Base-by-base conservation (phyloP, 2,113 vertebrate genomes). In the Chroicocephalus ridibundus region DNA sequence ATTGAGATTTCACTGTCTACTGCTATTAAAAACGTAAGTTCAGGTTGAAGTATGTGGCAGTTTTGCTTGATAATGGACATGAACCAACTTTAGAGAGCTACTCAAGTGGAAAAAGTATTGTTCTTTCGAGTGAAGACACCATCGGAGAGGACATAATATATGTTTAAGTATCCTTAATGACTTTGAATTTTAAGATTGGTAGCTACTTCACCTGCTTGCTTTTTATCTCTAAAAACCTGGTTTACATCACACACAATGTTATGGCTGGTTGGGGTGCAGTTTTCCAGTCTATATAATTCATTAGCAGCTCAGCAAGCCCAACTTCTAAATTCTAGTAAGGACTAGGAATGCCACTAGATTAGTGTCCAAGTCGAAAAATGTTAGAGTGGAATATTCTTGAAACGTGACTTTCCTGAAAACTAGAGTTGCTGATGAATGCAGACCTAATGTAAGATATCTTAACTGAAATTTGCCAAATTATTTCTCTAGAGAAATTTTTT, bases 401-500 rank as follows among this genome's bases (percentile, higher is more conserved):
- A 34, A 46, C 0, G 0, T 38, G 21, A 55, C 71, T 93, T 93
- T 85, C 58, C 49, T 87, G 52, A 61, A 62, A 72, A 70, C 1
- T 11, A 57, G 40, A 57, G 10, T 92, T 92, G n/a, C 27, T 66
- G 58, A 66, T 93, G 11, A 83, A 81, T 88, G 40, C 66, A 88
- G 51, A 32, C 14, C 8, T 49, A 54, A 80, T 74, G 54, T 65
- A 57, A 88, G 46, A 66, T 26, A 58, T 29, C n/a, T 55, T 88
- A 96, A 82, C 89, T 92, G 61, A 93, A 82, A 89, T 64, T 68
- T 94, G 26, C 57, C 47, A 40, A 57, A 65, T 95, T 93, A 52
- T 89, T 98, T 89, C 96, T 86, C 49, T 92, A 99, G 99, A 99
- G 98, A 99, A 99, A 96, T 99, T 99, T 97, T 99, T 99, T 98